Evolutionary conservation across 2,888 invertebrate genomes (phyloP), one percentile per base, ranked within the genome.

Genomic region (Parnassius glacialis): DNA sequence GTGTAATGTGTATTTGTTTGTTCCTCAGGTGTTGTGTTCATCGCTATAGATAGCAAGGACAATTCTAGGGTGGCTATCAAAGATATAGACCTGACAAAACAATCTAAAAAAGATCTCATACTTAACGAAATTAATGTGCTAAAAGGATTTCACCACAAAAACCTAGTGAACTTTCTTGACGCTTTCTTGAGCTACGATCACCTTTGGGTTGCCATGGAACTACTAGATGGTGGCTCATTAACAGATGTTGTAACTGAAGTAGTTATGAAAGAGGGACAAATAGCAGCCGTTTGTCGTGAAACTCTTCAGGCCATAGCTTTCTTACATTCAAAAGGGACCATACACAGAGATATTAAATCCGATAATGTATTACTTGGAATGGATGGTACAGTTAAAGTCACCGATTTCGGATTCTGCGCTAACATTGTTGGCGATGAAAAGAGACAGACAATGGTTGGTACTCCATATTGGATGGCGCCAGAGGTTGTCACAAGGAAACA

Each of bases 381-480:
- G 96, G 95, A 97, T 74, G 98, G 98, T 1, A 93, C 94, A 0
- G 97, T 97, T 0, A 97, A 97, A 92, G 96, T 97, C 0, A 97
- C 97, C 0, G 99, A 99, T 87, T 99, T 99, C 86, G 99, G 99
- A 10, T 99, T 99, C 88, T 99, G 98, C 87, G 99, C 99, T 3
- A 99, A 99, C 80, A 96, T 99, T 60, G 95, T 96, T 51, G 97
- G 97, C 0, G 98, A 98, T 72, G 97, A 98, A 76, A 98, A 99
- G 81, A 92, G 98, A n/a, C 97, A 97, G 79, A 98, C 98, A 0
- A 97, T 98, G 97, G 98, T 98, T 0, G 98, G 98, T n/a, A 98
- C 98, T 0, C 98, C 98, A 0, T 98, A 98, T 77, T 98, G 98
- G 99, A 99, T 99, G 98, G 98, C 98, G 0, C 98, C 98, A 0